Percentiles rank a stretch among this genome's conserved stretches.
phyloP scores from a whole-genome alignment of 2,888 invertebrate species.

The Norana najaformis region DNA sequence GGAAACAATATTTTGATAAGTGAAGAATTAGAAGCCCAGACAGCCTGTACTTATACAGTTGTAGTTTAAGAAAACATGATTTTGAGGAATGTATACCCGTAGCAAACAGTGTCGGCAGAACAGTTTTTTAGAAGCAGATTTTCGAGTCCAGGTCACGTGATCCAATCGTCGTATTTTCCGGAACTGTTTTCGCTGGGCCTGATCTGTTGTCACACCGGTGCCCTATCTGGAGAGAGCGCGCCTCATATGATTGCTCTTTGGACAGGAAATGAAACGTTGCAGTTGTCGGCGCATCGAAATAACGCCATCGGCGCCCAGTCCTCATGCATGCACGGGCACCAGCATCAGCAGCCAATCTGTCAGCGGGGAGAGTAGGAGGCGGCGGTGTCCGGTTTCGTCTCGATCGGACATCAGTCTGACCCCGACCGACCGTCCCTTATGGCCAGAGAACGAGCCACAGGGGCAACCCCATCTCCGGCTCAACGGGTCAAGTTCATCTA shows the following conservation, averaged over 20 bases:
- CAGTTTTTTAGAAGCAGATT: too few relatives aligned
- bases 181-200: background rate
- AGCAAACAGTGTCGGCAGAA: too few relatives aligned
- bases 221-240: background rate
- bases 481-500: conserved; percentile 5
- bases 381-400: conserved; percentile 15
- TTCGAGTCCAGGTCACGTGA: too few relatives aligned
- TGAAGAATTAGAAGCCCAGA: background rate
- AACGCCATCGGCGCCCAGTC: background rate
- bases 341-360: background rate
- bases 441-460: background rate
- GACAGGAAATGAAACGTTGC: conserved; percentile 7
- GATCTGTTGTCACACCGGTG: background rate
- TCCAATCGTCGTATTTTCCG: background rate
- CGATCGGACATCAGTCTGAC: conserved; percentile 19
- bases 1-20: background rate
- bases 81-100: too few relatives aligned
- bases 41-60: too few relatives aligned
- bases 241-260: background rate
- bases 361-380: background rate
- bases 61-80: too few relatives aligned
- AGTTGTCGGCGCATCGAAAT: background rate
- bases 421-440: background rate
- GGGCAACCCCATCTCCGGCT: conserved; percentile 7
- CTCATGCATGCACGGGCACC: background rate